These are phyloP conservation scores for Sinocyclocheilus anophthalmus DNA, from an alignment of 2,113 vertebrate species.

Conservation along the genomic window DNA sequence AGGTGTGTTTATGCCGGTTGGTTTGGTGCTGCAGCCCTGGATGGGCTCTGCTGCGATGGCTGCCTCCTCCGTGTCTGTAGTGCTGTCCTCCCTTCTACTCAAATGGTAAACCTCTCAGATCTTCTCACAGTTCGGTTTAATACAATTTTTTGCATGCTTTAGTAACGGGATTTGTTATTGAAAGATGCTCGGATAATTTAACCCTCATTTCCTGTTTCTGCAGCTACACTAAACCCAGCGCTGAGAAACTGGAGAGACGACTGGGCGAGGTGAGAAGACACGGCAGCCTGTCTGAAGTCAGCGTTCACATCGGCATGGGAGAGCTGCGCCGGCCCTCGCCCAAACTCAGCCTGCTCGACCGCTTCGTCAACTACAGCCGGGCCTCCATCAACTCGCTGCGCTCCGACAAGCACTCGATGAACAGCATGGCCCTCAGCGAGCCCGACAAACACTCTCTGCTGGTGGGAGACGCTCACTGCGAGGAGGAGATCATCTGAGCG, in stretches of 20 bases:
- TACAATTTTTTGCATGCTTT: no score
- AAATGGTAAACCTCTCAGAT: slow-evolving; percentile 78
- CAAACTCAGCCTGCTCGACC: slow-evolving; percentile 87
- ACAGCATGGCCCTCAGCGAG: slow-evolving; percentile 81
- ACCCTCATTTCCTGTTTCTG: slow-evolving; percentile 32
- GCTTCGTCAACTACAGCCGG: slow-evolving; percentile 88
- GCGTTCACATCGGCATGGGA: slow-evolving; percentile 90
- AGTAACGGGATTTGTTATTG: no score
- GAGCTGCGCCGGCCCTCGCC: slow-evolving; percentile 81
- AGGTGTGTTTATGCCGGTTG: slow-evolving; percentile 92
- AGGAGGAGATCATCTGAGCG: slow-evolving; percentile 80
- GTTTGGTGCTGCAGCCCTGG: slow-evolving; percentile 93
- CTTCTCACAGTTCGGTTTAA: background rate
- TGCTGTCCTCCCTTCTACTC: slow-evolving; percentile 91
- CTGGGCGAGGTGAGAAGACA: slow-evolving; percentile 70
- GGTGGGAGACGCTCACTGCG: slow-evolving; percentile 78
- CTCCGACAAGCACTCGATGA: slow-evolving; percentile 88
- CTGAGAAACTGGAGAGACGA: slow-evolving; percentile 81
- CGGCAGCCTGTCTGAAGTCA: slow-evolving; percentile 87
- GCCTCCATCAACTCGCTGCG: slow-evolving; percentile 91
- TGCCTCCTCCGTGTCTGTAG: slow-evolving; percentile 93
- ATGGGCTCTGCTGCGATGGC: slow-evolving; percentile 99
- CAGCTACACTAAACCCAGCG: slow-evolving; percentile 91
- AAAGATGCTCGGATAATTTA: no score
- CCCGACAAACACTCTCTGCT: slow-evolving; percentile 92